phyloP scores from a whole-genome alignment of 2,113 vertebrate genomes.

The Bombycilla garrulus region DNA sequence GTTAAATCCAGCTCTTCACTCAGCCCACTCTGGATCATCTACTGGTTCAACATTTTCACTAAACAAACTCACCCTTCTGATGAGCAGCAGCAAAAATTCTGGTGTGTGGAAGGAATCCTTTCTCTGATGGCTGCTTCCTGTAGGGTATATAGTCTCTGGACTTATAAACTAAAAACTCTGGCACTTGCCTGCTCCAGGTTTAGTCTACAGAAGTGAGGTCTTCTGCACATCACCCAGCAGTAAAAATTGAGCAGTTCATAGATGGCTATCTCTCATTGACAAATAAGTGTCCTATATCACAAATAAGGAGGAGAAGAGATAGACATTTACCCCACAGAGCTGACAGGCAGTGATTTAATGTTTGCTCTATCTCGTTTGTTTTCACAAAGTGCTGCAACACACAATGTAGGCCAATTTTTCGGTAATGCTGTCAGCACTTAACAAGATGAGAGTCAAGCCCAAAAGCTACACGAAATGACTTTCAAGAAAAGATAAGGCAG shows the following conservation, averaged over 20 bases:
- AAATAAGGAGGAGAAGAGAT: background rate
- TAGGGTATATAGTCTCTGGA: background rate
- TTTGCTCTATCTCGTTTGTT: background rate
- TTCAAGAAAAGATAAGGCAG: background rate
- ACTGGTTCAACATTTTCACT: background rate
- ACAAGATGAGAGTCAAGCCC: background rate
- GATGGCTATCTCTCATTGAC: background rate
- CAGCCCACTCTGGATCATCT: background rate
- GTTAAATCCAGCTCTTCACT: background rate
- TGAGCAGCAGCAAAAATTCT: background rate
- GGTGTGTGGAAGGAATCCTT: background rate
- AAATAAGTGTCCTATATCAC: background rate
- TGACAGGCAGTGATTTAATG: fast-evolving
- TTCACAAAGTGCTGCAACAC: background rate
- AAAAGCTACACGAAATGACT: background rate
- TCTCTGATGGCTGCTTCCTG: background rate
- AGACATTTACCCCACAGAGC: background rate
- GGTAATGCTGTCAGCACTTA: background rate
- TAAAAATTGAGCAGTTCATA: background rate
- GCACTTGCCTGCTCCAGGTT: background rate
- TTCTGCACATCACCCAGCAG: background rate
- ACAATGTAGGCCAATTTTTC: background rate
- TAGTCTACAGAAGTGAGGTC: fast-evolving
- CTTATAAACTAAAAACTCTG: background rate
- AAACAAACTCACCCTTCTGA: background rate